Base-by-base conservation (phyloP, 1,140 invertebrate genomes). In the Thaumatotibia leucotreta region DNA sequence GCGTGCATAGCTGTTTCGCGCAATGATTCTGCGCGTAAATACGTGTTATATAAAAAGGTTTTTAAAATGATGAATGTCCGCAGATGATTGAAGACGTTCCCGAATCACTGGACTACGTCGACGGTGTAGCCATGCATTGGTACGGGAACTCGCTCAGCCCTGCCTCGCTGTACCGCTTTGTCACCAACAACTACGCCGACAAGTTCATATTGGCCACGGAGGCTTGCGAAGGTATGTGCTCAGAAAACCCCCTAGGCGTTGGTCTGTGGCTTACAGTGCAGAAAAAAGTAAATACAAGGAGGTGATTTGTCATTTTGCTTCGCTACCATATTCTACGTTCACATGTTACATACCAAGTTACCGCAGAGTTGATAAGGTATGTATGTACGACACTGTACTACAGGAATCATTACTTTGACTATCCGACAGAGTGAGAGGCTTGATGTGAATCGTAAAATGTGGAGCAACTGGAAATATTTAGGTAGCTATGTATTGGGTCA, bases 181-280 rank as follows among this genome's bases (percentile, higher is more conserved):
- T 92, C 1, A 93, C 94, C 75, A 70, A 91, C 8, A 74, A 87
- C 4, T 93, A 93, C 80, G 95, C 96, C 0, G 91, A 96, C 33
- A 94, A 96, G 73, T 94, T 97, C 74, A 84, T 97, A 4, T 72
- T 98, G 1, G 93, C 92, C 14, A 97, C 96, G 0, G 97, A 98
- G 89, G 95, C 96, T 2, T 95, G 94, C 77, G 86, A 92, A 64
- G 95, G 95, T 91, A 75, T 10, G 9, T 33, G 8, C 2, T 29
- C 11, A 33, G 2, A 33, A 0, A 29, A 29, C 6, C 2, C 2
- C 27, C 27, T 29, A 6, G 27, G 2, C 2, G 2, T 29, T 6
- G 2, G 6, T 2, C 27, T 4, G 27, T 29, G 27, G 27, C 27
- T 2, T 2, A 2, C 2, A 2, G 27, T 29, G 2, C 6, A 29